phyloP scores from a whole-genome alignment of 1,140 invertebrate species.

The Campodea augens region DNA sequence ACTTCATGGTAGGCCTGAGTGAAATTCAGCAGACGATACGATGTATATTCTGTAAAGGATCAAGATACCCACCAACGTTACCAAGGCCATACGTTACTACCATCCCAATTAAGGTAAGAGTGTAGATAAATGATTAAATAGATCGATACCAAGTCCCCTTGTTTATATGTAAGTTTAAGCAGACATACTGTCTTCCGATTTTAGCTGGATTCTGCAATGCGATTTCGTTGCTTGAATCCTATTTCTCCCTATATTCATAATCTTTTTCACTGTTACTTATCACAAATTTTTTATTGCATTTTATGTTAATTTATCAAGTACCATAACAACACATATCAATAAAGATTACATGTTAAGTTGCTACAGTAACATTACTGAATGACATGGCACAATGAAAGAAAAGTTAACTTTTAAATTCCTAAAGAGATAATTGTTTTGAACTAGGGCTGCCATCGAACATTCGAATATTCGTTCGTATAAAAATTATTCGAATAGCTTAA shows the following conservation, averaged over 20 bases:
- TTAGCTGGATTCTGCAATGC: background rate
- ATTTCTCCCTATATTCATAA: background rate
- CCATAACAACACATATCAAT: too few species aligned
- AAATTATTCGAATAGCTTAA: too few species aligned
- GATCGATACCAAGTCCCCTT: background rate
- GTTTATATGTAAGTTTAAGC: background rate
- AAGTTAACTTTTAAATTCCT: too few species aligned
- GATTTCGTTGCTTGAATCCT: background rate
- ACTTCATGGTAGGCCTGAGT: conserved; percentile 55
- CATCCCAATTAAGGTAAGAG: conserved; percentile 35
- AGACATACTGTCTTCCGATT: background rate
- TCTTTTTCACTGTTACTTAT: background rate
- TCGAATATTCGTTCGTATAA: too few species aligned
- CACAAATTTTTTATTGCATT: conserved; percentile 5
- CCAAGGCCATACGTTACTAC: conserved; percentile 64
- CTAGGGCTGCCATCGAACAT: too few species aligned
- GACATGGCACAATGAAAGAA: too few species aligned
- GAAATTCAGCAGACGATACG: conserved; percentile 55
- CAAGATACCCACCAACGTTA: conserved; percentile 62
- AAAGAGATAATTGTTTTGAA: too few species aligned
- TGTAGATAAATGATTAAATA: background rate
- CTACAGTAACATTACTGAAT: too few species aligned
- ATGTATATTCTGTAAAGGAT: conserved; percentile 70
- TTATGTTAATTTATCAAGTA: too few species aligned
- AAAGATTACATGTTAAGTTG: too few species aligned